Conservation (phyloP, 2,113 vertebrate genomes). For the Pelobates fuscus region DNA sequence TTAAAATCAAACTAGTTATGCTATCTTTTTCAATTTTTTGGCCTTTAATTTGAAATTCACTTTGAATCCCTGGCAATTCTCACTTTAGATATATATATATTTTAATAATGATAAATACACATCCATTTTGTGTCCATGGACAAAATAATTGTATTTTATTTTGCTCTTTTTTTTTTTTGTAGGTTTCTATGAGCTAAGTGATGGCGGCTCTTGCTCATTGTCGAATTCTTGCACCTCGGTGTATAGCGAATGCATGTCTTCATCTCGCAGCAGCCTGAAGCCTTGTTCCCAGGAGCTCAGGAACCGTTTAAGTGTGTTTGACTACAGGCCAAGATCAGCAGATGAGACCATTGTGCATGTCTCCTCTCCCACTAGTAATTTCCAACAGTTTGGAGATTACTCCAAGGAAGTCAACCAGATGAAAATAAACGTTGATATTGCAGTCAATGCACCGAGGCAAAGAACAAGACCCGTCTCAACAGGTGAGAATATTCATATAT, state of each 20-base stretch:
- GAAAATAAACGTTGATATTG: slow-evolving; percentile 54
- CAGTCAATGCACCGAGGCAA: slow-evolving; percentile 58
- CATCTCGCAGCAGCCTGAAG: slow-evolving; percentile 75
- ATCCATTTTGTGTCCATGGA: too few species aligned
- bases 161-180: slow-evolving; percentile 36
- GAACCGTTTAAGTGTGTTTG: slow-evolving; percentile 55
- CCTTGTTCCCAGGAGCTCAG: slow-evolving; percentile 56
- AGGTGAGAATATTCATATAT: slow-evolving; percentile 67
- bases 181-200: slow-evolving; percentile 96
- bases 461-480: slow-evolving; percentile 87
- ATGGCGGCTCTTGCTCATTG: slow-evolving; percentile 84
- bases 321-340: slow-evolving; percentile 79
- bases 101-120: too few species aligned
- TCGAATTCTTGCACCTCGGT: slow-evolving; percentile 93
- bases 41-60: too few species aligned
- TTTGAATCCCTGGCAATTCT: too few species aligned
- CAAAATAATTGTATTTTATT: slow-evolving; percentile 32
- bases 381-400: slow-evolving; percentile 65
- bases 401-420: slow-evolving; percentile 66
- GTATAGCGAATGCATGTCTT: slow-evolving; percentile 83
- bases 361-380: slow-evolving; percentile 48
- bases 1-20: too few species aligned
- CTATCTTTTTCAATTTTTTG: too few species aligned
- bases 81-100: too few species aligned
- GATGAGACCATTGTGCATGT: slow-evolving; percentile 76